Percentiles rank a stretch among this genome's conserved stretches.
These are phyloP conservation scores for Torymus auratus DNA, from an alignment of 2,888 invertebrate species.

Conservation along the genomic window DNA sequence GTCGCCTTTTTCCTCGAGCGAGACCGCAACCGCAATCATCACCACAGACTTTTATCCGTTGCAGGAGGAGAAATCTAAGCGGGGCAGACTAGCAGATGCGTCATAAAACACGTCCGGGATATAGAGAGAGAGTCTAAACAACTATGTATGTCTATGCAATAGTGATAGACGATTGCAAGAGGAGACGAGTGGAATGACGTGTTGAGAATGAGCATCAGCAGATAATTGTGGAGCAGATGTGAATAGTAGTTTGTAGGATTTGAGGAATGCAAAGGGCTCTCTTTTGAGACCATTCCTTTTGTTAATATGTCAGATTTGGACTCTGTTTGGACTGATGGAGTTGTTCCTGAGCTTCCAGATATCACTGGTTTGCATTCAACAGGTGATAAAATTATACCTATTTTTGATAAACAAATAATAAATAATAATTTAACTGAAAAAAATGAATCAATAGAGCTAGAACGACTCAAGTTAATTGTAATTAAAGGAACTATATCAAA, in stretches of 20 bases:
- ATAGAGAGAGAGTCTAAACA: not conserved
- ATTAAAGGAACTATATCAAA: constrained; percentile 66
- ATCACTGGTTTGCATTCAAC: constrained; percentile 56
- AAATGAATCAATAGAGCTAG: constrained; percentile 59
- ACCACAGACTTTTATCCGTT: not conserved
- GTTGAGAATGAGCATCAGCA: not conserved
- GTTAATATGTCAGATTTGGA: constrained; percentile 57
- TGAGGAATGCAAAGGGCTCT: constrained; percentile 36
- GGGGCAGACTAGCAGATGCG: not conserved
- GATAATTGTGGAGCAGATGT: not conserved
- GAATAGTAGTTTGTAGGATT: constrained; percentile 8
- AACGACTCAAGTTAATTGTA: constrained; percentile 68
- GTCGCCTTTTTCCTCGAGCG: not conserved
- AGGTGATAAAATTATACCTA: constrained; percentile 54
- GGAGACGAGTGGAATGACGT: not conserved
- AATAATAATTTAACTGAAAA: constrained; percentile 15
- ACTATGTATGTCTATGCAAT: constrained; percentile 25
- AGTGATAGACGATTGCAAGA: not conserved
- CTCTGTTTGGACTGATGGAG: constrained; percentile 51
- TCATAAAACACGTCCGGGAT: not conserved
- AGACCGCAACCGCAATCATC: not conserved
- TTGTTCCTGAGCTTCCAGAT: constrained; percentile 64
- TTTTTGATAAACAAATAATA: constrained; percentile 8
- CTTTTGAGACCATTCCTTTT: constrained; percentile 26
- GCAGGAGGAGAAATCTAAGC: constrained; percentile 19